Conservation (phyloP, 2,888 invertebrate species). For the Eutolmus rufibarbis region DNA sequence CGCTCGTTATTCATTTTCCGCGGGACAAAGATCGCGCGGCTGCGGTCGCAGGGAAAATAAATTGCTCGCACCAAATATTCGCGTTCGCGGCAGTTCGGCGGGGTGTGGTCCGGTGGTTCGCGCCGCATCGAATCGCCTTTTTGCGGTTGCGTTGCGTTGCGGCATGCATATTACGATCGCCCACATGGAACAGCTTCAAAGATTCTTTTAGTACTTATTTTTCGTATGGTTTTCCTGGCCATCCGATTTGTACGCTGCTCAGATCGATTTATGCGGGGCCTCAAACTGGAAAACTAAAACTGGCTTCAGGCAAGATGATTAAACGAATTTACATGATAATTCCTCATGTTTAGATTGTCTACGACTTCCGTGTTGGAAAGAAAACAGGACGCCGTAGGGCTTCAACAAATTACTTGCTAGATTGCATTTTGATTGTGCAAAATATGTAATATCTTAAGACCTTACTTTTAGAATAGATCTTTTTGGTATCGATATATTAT, state of each 20-base stretch:
- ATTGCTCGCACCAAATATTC: constrained; percentile 9
- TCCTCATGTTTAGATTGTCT: neutral
- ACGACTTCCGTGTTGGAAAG: constrained; percentile 4
- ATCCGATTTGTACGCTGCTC: neutral
- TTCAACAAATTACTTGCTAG: neutral
- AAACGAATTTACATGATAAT: neutral
- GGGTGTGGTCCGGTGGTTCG: neutral
- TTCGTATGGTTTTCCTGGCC: neutral
- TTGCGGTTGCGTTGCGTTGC: neutral
- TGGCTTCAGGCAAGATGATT: neutral
- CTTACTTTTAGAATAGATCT: neutral
- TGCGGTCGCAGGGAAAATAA: constrained; percentile 12
- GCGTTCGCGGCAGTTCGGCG: neutral
- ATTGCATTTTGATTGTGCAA: neutral
- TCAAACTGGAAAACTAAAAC: neutral
- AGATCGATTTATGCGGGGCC: neutral
- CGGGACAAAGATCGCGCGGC: neutral
- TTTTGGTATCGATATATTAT: neutral
- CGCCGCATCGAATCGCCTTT: neutral
- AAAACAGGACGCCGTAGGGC: neutral
- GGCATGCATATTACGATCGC: constrained; percentile 15
- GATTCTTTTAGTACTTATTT: neutral
- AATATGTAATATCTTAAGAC: neutral
- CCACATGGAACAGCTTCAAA: neutral
- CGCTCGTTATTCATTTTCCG: constrained; percentile 4